Evolutionary conservation across 2,113 vertebrate genomes (phyloP).

Genomic region (Deroptyus accipitrinus): DNA sequence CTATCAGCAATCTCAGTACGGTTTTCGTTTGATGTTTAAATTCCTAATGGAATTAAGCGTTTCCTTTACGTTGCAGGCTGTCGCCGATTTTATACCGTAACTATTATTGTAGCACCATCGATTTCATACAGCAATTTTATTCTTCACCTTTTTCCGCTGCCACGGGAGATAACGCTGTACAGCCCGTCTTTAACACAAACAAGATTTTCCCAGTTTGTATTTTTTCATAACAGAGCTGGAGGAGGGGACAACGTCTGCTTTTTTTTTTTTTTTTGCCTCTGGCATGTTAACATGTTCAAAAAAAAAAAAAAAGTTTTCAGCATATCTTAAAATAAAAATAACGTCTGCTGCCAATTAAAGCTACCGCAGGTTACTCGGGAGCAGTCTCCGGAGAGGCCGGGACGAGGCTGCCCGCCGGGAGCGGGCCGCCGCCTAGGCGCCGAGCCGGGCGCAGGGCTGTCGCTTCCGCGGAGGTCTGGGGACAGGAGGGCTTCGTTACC

Average conservation of each 20-base stretch:
- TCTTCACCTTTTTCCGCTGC: neutral
- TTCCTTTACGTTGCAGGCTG: conserved; percentile 19
- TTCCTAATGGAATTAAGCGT: conserved; percentile 59
- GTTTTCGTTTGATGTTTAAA: conserved; percentile 65
- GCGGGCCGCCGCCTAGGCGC: neutral
- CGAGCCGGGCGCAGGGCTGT: neutral
- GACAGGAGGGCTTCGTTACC: neutral
- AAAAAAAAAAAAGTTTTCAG: neutral
- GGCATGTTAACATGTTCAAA: neutral
- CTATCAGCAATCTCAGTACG: neutral
- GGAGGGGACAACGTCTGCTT: neutral
- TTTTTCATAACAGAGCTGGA: neutral
- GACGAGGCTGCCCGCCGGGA: neutral
- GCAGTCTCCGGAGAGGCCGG: neutral
- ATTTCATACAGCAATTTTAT: conserved; percentile 9
- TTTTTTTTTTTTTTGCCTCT: neutral
- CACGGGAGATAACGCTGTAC: neutral
- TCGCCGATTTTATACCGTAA: conserved; percentile 9
- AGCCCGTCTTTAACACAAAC: neutral
- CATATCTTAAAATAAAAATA: conserved; percentile 3
- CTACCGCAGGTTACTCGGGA: neutral
- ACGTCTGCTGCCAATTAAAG: neutral
- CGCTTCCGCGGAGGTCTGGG: neutral
- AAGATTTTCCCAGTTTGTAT: neutral
- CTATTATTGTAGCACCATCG: neutral